Percentiles rank a stretch among this genome's conserved stretches.
Evolutionary conservation across 1,140 invertebrate genomes (phyloP).

Genomic region (Coelopa frigida): DNA sequence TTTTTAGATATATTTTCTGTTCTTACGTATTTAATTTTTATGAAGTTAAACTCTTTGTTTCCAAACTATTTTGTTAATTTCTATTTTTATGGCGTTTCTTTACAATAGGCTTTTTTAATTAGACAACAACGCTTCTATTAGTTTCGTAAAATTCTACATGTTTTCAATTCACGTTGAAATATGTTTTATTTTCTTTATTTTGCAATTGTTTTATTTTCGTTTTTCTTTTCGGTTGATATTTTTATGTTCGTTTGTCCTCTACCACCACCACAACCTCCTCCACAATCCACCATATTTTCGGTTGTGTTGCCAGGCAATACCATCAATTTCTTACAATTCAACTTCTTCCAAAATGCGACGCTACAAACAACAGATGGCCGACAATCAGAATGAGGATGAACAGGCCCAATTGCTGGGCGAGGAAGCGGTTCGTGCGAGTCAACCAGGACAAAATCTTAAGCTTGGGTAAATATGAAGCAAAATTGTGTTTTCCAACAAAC

Average conservation of each 20-base stretch:
- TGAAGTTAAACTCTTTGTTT: constrained; percentile 12
- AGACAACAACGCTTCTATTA: too few relatives aligned
- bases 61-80: not conserved
- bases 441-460: constrained; percentile 86
- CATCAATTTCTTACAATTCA: constrained; percentile 38
- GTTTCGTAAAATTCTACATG: too few relatives aligned
- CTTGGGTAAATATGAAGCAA: constrained; percentile 63
- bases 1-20: constrained; percentile 13
- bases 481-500: too few relatives aligned
- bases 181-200: constrained; percentile 7
- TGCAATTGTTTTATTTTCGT: constrained; percentile 6
- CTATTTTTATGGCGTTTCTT: too few relatives aligned
- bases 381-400: constrained; percentile 86
- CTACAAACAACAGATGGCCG: constrained; percentile 67
- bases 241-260: not conserved
- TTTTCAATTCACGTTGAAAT: constrained; percentile 6
- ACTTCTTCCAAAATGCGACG: constrained; percentile 35
- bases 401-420: constrained; percentile 89
- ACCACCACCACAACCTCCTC: not conserved
- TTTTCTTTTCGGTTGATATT: not conserved
- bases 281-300: constrained; percentile 9
- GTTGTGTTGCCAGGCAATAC: constrained; percentile 42
- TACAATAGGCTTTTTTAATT: too few relatives aligned
- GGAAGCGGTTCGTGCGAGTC: constrained; percentile 77
- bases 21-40: constrained; percentile 17